Evolutionary conservation across 2,797 vertebrate genomes (phyloP).

Genomic region (Steatocranus sp.): DNA sequence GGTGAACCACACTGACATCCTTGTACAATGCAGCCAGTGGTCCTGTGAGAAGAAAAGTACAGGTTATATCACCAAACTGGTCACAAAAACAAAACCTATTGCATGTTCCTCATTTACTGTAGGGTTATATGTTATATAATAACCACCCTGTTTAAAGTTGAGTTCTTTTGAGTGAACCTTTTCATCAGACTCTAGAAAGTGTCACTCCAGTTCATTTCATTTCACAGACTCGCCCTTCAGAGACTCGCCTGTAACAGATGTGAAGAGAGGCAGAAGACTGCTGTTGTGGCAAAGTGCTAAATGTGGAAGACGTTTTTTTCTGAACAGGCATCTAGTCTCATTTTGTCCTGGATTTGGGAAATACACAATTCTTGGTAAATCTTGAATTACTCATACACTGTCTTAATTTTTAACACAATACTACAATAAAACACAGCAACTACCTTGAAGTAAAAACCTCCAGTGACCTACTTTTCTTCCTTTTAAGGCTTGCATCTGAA

Average conservation of each 20-base stretch:
- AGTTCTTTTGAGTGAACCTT: neutral
- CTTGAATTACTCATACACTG: neutral
- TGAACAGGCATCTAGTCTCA: neutral
- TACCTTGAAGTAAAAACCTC: neutral
- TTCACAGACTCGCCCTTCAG: neutral
- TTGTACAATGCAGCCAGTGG: constrained; percentile 66
- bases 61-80: neutral
- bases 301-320: neutral
- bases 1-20: constrained; percentile 73
- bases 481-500: neutral
- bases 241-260: neutral
- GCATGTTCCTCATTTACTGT: neutral
- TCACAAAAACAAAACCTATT: neutral
- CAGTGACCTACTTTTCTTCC: constrained; percentile 41
- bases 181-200: neutral
- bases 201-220: neutral
- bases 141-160: neutral
- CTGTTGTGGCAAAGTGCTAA: neutral
- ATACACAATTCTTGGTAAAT: neutral
- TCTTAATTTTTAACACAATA: neutral
- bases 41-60: constrained; percentile 31
- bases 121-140: neutral
- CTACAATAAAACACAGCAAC: neutral
- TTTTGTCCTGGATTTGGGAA: neutral
- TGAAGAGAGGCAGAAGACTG: neutral